Conservation (phyloP, 2,797 vertebrate genomes). For the Tokudaia muenninki region DNA sequence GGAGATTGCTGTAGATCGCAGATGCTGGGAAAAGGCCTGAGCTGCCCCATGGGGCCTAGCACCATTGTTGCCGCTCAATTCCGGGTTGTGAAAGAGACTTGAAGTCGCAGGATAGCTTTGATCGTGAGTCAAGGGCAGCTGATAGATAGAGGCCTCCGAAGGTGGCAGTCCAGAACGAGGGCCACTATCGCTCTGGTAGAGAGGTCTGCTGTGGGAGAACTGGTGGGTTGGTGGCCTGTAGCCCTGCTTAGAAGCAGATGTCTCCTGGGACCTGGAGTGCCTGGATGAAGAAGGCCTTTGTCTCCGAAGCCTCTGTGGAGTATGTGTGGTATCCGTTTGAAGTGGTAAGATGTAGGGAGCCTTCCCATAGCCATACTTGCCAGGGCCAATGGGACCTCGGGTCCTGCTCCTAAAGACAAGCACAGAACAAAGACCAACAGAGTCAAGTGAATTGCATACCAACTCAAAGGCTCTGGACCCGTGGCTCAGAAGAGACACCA, state of each 20-base stretch:
- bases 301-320: constrained; percentile 85
- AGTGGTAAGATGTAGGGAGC: constrained; percentile 91
- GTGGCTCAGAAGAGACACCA: not conserved
- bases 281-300: constrained; percentile 88
- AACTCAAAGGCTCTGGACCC: not conserved
- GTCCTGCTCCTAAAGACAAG: constrained; percentile 89
- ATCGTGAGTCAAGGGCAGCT: constrained; percentile 81
- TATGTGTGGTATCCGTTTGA: constrained; percentile 89
- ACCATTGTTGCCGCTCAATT: constrained; percentile 69
- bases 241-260: constrained; percentile 8
- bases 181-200: constrained; percentile 80
- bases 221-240: constrained; percentile 76
- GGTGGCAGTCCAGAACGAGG: constrained; percentile 80
- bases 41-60: constrained; percentile 74
- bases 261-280: constrained; percentile 72
- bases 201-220: constrained; percentile 76
- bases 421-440: constrained; percentile 58
- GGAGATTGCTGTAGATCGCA: constrained; percentile 85
- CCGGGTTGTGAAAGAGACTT: constrained; percentile 82
- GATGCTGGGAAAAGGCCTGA: constrained; percentile 84
- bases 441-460: not conserved
- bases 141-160: constrained; percentile 90
- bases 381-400: constrained; percentile 90
- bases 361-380: constrained; percentile 95
- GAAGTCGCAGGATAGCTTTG: constrained; percentile 84